Evolutionary conservation across 2,888 invertebrate species (phyloP), one percentile per base, ranked within the genome.

Genomic region (Protophormia terraenovae): DNA sequence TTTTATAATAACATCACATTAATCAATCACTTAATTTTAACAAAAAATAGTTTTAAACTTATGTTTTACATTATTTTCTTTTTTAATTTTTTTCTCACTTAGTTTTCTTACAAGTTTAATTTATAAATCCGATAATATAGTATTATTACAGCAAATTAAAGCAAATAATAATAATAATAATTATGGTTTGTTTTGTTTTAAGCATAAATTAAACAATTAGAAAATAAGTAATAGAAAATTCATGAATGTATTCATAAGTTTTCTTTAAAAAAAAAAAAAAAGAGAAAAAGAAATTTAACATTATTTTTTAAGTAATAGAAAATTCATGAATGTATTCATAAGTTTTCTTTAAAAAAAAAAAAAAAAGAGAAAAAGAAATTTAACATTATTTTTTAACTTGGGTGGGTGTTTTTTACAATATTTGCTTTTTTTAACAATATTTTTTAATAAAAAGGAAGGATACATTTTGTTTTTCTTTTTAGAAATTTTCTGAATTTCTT

Each of bases 21-120:
- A 84, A 79, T 79, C 79, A 79, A 84, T 75, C 69, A 84, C 69
- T 79, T 76, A 84, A 64, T 64, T 62, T 53, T 69, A 79, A 71
- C 66, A 78, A 67, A 77, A 72, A 69, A 24, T 53, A 69, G 35
- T 84, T 75, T 75, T 22, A 10, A 69, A 50, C 58, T 72, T 73
- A 67, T 67, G 50, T 64, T n/a, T 84, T 55, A 76, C 24, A 67
- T 72, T 64, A 22, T 50, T 62, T 38, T 79, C 47, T 55, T 5
- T 47, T 64, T 41, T n/a, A 5, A n/a, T 71, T 77, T 45, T n/a
- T 32, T 71, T 50, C 5, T 35, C 3, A n/a, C 50, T 79, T 71
- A 62, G 27, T 55, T 38, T 10, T 66, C n/a, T 47, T 47, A 38
- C 27, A 69, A 24, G 8, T 24, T 58, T 58, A 47, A 24, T 60